These are phyloP conservation scores for Tangara arthus DNA, from an alignment of 2,797 vertebrate genomes.

Conservation along the genomic window DNA sequence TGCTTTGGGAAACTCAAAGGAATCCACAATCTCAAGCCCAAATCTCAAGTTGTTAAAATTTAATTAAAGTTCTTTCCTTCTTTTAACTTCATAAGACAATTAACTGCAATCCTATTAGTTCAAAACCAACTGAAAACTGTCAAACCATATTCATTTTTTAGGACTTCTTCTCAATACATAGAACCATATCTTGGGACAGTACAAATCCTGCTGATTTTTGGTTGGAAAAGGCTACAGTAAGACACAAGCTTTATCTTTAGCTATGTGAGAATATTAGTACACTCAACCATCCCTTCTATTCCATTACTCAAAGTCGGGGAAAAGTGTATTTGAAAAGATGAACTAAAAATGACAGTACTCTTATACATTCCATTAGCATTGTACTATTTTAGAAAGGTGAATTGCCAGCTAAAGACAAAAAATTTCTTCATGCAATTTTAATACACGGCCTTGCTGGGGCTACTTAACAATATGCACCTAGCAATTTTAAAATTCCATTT, in stretches of 20 bases:
- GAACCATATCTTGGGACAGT: neutral
- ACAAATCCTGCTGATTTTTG: neutral
- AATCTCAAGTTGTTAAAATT: neutral
- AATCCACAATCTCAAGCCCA: neutral
- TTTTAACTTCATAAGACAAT: neutral
- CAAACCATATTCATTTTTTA: neutral
- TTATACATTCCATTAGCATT: slow-evolving; percentile 30
- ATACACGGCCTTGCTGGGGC: neutral
- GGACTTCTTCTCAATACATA: neutral
- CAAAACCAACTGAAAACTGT: neutral
- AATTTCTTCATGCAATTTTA: slow-evolving; percentile 50
- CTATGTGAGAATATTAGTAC: neutral
- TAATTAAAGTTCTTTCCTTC: neutral
- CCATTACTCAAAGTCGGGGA: neutral
- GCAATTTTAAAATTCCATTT: slow-evolving; percentile 21
- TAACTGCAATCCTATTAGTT: neutral
- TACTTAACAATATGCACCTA: neutral
- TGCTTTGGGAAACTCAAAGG: neutral
- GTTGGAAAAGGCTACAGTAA: neutral
- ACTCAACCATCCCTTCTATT: neutral
- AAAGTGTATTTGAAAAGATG: neutral
- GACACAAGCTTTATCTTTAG: neutral
- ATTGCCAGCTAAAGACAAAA: slow-evolving; percentile 19
- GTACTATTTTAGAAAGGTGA: neutral
- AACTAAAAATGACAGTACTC: neutral